Conservation (phyloP, 2,797 vertebrate genomes). For the Channa striata region DNA sequence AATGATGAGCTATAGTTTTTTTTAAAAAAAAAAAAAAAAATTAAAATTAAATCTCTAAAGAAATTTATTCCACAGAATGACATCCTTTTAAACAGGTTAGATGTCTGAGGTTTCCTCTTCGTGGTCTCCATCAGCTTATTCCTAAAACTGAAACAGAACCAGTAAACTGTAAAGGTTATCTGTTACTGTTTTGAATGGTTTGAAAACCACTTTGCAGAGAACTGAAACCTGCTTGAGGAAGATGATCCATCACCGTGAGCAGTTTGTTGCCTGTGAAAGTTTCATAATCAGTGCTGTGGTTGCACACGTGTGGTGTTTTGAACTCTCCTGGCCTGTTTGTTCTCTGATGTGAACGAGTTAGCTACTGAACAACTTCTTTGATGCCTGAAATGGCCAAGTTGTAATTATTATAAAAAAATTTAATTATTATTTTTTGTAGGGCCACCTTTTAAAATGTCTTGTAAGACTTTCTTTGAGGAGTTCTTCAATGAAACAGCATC, state of each 20-base stretch:
- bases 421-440: constrained; percentile 4
- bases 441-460: background rate
- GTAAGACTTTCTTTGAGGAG: background rate
- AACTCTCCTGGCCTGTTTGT: background rate
- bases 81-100: background rate
- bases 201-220: constrained; percentile 22
- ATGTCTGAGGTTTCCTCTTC: background rate
- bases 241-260: constrained; percentile 9
- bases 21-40: no score
- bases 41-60: background rate
- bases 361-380: constrained; percentile 21
- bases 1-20: no score
- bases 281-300: constrained; percentile 17
- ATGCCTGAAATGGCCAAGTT: constrained; percentile 13
- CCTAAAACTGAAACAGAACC: constrained; percentile 1
- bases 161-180: background rate
- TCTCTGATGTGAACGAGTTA: constrained; percentile 10
- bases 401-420: no score
- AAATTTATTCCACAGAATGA: background rate
- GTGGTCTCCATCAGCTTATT: background rate
- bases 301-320: background rate
- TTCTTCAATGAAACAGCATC: constrained; percentile 1
- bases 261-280: constrained; percentile 27
- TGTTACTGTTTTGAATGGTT: constrained; percentile 19
- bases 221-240: constrained; percentile 14